Conservation (phyloP, 2,113 vertebrate species). For the Thymallus thymallus region DNA sequence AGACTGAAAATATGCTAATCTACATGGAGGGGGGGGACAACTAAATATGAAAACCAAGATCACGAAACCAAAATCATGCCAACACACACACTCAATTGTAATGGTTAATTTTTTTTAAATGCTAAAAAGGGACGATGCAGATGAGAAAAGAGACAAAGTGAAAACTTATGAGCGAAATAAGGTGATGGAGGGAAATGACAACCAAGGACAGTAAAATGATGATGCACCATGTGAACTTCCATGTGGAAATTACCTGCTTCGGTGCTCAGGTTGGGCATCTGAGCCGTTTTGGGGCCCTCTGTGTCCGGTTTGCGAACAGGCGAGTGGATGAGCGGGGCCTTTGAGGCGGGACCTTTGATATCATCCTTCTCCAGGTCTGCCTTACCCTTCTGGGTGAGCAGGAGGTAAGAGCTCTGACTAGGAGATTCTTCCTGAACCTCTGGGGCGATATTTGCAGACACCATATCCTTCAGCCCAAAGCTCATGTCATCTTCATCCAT, state of each 20-base stretch:
- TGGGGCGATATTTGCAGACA: not conserved
- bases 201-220: constrained; percentile 27
- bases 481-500: constrained; percentile 65
- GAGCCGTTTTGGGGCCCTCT: constrained; percentile 48
- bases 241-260: constrained; percentile 72
- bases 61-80: constrained; percentile 20
- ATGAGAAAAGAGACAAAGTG: constrained; percentile 1
- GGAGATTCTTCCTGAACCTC: constrained; percentile 40
- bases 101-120: constrained; percentile 29
- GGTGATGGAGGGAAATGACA: not conserved
- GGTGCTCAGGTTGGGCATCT: constrained; percentile 62
- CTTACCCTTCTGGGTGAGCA: constrained; percentile 70
- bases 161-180: constrained; percentile 5
- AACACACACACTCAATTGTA: constrained; percentile 35
- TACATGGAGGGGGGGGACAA: not conserved
- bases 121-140: constrained; percentile 7
- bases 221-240: constrained; percentile 43
- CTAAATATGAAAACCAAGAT: constrained; percentile 1
- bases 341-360: constrained; percentile 41
- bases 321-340: constrained; percentile 36
- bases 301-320: constrained; percentile 41
- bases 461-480: constrained; percentile 44
- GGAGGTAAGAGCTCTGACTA: constrained; percentile 58
- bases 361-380: constrained; percentile 65
- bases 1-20: not conserved